Evolutionary conservation across 2,888 invertebrate species (phyloP).

Genomic region (Meganola albula): DNA sequence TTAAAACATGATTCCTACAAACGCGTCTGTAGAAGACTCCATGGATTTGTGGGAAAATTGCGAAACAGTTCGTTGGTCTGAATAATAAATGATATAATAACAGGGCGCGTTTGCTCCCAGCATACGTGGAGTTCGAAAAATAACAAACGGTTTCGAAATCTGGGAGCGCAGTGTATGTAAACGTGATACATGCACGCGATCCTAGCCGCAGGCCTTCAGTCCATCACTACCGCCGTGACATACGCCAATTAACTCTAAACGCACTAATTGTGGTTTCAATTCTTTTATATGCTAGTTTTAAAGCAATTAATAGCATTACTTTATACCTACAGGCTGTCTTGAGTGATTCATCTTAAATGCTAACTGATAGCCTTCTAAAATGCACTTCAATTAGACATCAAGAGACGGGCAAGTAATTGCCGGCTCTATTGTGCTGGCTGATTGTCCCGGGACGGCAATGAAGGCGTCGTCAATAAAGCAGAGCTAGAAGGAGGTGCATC

Average conservation of each 20-base stretch:
- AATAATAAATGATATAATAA: constrained; percentile 78
- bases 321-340: too few relatives aligned
- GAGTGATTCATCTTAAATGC: not conserved
- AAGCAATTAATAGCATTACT: too few relatives aligned
- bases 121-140: constrained; percentile 67
- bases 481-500: constrained; percentile 48
- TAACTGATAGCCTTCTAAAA: constrained; percentile 1
- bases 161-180: constrained; percentile 43
- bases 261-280: too few relatives aligned
- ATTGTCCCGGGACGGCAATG: constrained; percentile 34
- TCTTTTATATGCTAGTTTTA: too few relatives aligned
- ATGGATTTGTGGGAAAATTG: constrained; percentile 67
- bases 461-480: constrained; percentile 45
- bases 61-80: constrained; percentile 73
- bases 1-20: constrained; percentile 36
- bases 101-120: constrained; percentile 70
- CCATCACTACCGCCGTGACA: constrained; percentile 18
- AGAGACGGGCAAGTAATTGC: constrained; percentile 22
- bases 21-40: constrained; percentile 34
- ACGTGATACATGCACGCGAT: constrained; percentile 34
- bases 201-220: constrained; percentile 36
- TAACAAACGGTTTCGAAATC: constrained; percentile 71
- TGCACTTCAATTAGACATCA: constrained; percentile 15
- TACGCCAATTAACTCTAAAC: constrained; percentile 17
- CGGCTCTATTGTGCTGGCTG: constrained; percentile 23